Evolutionary conservation across 2,797 vertebrate species (phyloP).

Genomic region (Xerus rutilus): DNA sequence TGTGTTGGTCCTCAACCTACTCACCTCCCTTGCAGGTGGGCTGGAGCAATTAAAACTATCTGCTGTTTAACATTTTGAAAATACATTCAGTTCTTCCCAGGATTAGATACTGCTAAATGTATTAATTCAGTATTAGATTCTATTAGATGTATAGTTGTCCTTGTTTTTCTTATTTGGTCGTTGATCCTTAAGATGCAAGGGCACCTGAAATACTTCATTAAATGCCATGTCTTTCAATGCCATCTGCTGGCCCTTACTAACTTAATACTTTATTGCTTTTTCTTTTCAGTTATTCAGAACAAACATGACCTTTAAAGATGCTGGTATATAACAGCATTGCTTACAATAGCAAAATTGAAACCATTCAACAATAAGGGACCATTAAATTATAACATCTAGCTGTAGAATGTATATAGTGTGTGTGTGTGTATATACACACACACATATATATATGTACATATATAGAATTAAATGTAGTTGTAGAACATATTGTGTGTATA

Average conservation of each 20-base stretch:
- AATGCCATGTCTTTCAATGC: slow-evolving; percentile 22
- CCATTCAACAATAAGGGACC: neutral
- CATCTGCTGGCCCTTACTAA: slow-evolving; percentile 31
- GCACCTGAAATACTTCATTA: slow-evolving; percentile 59
- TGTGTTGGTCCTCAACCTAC: neutral
- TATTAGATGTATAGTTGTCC: neutral
- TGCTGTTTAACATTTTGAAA: neutral
- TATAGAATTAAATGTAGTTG: neutral
- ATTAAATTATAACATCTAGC: neutral
- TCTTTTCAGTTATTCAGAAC: slow-evolving; percentile 57
- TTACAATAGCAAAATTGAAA: slow-evolving; percentile 54
- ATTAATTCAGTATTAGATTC: neutral
- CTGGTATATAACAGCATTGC: neutral
- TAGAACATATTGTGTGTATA: neutral
- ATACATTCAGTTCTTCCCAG: slow-evolving; percentile 26
- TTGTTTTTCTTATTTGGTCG: slow-evolving; percentile 18
- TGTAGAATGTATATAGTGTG: neutral
- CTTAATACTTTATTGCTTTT: slow-evolving; percentile 44
- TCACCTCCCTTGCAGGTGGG: neutral
- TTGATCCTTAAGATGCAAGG: slow-evolving; percentile 46
- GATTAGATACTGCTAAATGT: slow-evolving; percentile 8
- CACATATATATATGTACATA: neutral
- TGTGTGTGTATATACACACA: neutral
- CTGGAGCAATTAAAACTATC: neutral
- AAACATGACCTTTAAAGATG: slow-evolving; percentile 40